Base-by-base conservation (phyloP, 2,113 vertebrate species). In the Aramus guarauna region DNA sequence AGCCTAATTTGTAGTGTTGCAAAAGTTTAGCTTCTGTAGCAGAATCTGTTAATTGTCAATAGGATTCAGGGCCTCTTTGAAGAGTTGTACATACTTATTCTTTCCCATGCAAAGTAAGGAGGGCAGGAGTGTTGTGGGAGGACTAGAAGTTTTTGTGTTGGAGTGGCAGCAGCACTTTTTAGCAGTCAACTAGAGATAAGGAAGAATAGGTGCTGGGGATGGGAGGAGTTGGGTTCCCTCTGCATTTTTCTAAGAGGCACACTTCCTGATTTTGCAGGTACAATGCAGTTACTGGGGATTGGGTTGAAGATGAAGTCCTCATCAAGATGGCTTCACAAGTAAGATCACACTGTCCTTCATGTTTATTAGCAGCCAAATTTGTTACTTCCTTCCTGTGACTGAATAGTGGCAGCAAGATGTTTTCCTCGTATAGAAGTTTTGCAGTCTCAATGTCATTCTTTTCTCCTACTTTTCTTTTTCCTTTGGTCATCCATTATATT, bases 301-400 rank as follows among this genome's bases (percentile, higher is more conserved):
- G 99, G 99, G 98, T 98, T 30, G 97, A 99, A 88, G 99, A 99
- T 81, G 98, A 99, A 86, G 98, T 99, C 47, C 97, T 99, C 73
- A 98, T 99, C 97, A 99, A 99, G 98, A 99, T 99, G 99, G 99
- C 98, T 2, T 93, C 98, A 45, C 99, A 99, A 98, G 99, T 99
- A 97, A 96, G 97, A 94, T 94, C 59, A 32, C 5, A 2, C 26
- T 76, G 17, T 91, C 26, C 34, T 58, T 90, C 47, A 17, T 62
- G 43, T 77, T 80, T 68, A 21, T 72, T n/a, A 39, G 50, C 45
- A 80, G 26, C 39, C 43, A 88, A 36, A 53, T 88, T 26, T 88
- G 23, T 79, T 0, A 26, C 47, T 80, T 80, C 15, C 43, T 75
- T 87, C 52, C 41, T 85, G 9, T 68, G 75, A 48, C 29, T 86